Base-by-base conservation (phyloP, 2,113 vertebrate species). In the Dolichallabes microphthalmus region DNA sequence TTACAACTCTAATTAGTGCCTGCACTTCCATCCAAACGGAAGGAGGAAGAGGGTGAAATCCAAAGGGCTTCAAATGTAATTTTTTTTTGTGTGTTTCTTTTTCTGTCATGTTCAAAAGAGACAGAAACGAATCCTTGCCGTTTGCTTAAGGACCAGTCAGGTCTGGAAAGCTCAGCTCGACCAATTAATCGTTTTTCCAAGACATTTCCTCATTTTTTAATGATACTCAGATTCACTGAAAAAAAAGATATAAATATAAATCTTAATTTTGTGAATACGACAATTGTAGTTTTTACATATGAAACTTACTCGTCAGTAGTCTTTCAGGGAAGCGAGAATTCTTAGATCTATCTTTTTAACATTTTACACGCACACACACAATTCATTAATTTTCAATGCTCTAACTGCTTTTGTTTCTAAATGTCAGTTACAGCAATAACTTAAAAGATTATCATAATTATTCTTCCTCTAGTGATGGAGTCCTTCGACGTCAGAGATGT, bases 201-300 rank as follows among this genome's bases (percentile, higher is more conserved):
- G 88, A 76, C 32, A 55, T 45, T 30, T 50, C 85, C 66, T 88
- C 53, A 22, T 66, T 45, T 89, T 89, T 91, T 92, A 91, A 91
- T 90, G 89, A 92, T 83, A 77, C 88, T 92, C 92, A 89, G 86
- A 85, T 88, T 82, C 91, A 69, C 82, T 86, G 91, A 50, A 74
- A 75, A 76, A 53, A 76, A 76, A 92, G 87, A 92, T 88, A 89
- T 90, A 90, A 92, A 93, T 89, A 89, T 88, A 85, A 80, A 87
- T 91, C 89, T 89, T 88, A 88, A 83, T 91, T 94, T 93, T 90
- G 91, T 91, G 91, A 92, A 91, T 81, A 88, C 90, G 87, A 87
- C 87, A 87, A 91, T 92, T 90, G 80, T 90, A 89, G 87, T 91
- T 86, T 87, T 92, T 93, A 90, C 90, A 88, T 90, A 90, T 89